phyloP scores from a whole-genome alignment of 2,888 invertebrate genomes.

The Megalurothrips usitatus region DNA sequence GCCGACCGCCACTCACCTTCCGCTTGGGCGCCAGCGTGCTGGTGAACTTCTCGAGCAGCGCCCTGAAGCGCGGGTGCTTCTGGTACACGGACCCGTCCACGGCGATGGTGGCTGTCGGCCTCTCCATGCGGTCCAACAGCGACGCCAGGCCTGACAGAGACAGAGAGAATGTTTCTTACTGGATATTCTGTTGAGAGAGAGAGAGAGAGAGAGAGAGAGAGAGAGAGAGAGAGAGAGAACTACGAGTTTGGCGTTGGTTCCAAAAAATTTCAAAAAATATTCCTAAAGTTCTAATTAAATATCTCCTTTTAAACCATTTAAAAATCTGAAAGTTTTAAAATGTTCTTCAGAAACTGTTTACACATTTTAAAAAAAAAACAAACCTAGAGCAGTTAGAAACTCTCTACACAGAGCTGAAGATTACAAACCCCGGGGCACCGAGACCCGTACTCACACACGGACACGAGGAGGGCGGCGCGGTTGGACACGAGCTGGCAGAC shows the following conservation, averaged over 20 bases:
- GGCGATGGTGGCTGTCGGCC: conserved; percentile 58
- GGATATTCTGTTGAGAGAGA: too few species aligned
- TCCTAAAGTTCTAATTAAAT: too few species aligned
- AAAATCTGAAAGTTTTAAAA: too few species aligned
- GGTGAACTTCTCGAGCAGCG: conserved; percentile 48
- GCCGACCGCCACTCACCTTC: conserved; percentile 45
- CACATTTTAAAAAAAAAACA: background rate
- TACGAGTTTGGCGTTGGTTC: too few species aligned
- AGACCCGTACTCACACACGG: conserved; percentile 63
- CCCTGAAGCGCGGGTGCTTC: conserved; percentile 46
- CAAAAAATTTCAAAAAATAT: too few species aligned
- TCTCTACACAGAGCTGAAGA: too few species aligned
- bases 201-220: conserved; percentile 20
- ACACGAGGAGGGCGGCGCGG: conserved; percentile 67
- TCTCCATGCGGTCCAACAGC: conserved; percentile 61
- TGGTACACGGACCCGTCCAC: conserved; percentile 72
- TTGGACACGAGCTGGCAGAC: conserved; percentile 63
- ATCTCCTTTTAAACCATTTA: too few species aligned
- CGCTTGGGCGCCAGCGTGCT: conserved; percentile 47
- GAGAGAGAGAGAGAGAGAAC: background rate
- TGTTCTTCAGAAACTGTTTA: too few species aligned
- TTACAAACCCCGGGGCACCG: too few species aligned
- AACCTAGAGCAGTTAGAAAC: background rate
- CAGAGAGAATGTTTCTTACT: conserved; percentile 48
- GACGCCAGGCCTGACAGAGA: conserved; percentile 52